Evolutionary conservation across 2,113 vertebrate species (phyloP), one percentile per base, ranked within the genome.

Genomic region (Micromys minutus): DNA sequence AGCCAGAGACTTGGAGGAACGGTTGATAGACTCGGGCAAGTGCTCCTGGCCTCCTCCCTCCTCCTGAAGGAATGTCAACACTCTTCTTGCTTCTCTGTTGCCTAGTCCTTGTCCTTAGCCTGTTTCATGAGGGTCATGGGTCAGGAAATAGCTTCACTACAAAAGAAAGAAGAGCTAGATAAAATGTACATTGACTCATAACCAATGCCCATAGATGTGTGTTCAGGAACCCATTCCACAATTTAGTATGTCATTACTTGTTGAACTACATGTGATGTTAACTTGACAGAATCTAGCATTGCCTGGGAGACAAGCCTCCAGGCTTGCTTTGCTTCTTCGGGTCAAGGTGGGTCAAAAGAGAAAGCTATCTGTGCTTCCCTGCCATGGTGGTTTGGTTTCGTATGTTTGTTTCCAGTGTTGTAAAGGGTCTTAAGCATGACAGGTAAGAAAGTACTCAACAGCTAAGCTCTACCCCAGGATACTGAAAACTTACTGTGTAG

Each of bases 401-500:
- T 59, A 3, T 61, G 39, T 89, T 50, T 63, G 12, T 63, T 79
- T 90, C 3, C 57, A 65, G 45, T 77, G 8, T n/a, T 93, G 72
- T 22, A 11, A 11, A 47, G 9, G 47, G 61, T 65, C 74, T 59
- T 31, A 50, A 39, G 8, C 59, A 74, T 50, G 55, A 36, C 34
- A 34, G 42, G 67, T 16, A 61, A 61, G 55, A 10, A 52, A 52
- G 57, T 42, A 31, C 61, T 69, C 63, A 47, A 6, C 21, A 13
- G 76, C 45, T 11, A 19, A 55, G 45, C 45, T 69, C 5, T 1
- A 34, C 2, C 47, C 59, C 47, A 93, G 13, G 86, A 63, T 94
- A 22, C 71, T 93, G 72, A 77, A 93, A 36, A 93, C 76, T 34
- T 91, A 52, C 55, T 89, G 72, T 61, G 77, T 39, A 47, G 55